phyloP scores from a whole-genome alignment of 2,888 invertebrate genomes.

The Papilio elwesi region DNA sequence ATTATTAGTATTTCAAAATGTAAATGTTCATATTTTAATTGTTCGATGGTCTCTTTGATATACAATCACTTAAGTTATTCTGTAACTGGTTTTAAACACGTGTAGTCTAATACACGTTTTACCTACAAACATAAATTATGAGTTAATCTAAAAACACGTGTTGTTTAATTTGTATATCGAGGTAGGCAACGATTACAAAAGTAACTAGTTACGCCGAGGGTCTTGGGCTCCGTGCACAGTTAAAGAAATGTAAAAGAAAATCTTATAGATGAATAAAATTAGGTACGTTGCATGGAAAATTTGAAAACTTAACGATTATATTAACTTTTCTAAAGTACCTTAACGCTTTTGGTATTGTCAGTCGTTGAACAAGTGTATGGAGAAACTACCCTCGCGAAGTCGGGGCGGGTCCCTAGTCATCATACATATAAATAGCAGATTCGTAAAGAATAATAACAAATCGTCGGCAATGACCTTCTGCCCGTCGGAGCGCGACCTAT shows the following conservation, averaged over 20 bases:
- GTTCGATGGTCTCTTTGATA: neutral
- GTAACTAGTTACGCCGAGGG: neutral
- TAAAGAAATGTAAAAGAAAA: too few species aligned
- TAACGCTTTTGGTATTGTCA: too few species aligned
- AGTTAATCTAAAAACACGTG: neutral
- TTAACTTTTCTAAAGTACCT: too few species aligned
- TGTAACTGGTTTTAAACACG: neutral
- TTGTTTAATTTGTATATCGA: neutral
- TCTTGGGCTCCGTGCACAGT: neutral
- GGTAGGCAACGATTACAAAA: neutral
- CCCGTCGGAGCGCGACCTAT: neutral
- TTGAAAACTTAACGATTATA: too few species aligned
- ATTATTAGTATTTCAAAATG: too few species aligned
- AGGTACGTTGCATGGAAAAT: too few species aligned
- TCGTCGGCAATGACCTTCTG: conserved; percentile 1
- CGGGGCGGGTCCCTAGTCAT: too few species aligned
- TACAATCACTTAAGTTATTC: neutral
- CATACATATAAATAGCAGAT: neutral
- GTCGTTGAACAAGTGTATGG: too few species aligned
- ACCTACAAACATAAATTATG: conserved; percentile 15
- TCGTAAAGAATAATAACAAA: neutral
- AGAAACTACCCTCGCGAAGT: too few species aligned
- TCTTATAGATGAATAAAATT: too few species aligned
- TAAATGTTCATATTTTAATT: neutral
- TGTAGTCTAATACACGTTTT: conserved; percentile 7